These are phyloP conservation scores for Anarsia innoxiella DNA, from an alignment of 2,888 invertebrate genomes.

Conservation along the genomic window DNA sequence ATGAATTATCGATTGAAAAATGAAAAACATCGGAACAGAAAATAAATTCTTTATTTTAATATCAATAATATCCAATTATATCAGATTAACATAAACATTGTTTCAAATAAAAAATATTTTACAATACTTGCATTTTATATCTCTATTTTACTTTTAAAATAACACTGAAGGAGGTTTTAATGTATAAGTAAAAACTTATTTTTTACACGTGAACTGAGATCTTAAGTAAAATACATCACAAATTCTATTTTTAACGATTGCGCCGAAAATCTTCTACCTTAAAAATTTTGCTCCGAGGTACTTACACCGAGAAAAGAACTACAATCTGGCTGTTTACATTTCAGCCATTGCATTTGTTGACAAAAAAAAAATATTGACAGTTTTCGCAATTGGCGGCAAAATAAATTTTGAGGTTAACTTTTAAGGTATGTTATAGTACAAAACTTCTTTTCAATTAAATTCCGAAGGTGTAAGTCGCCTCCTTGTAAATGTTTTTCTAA, in stretches of 20 bases:
- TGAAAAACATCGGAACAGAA: constrained; percentile 60
- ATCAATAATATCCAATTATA: constrained; percentile 66
- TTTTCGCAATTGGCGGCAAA: no score
- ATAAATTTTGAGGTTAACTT: no score
- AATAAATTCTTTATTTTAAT: constrained; percentile 72
- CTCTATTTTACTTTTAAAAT: constrained; percentile 17
- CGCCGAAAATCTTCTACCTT: constrained; percentile 39
- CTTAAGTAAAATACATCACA: constrained; percentile 62
- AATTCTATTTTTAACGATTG: constrained; percentile 40
- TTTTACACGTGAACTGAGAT: constrained; percentile 57
- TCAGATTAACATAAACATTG: constrained; percentile 59
- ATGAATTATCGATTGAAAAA: no score
- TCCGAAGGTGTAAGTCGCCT: constrained; percentile 53
- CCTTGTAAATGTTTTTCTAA: constrained; percentile 39
- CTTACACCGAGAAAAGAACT: constrained; percentile 26
- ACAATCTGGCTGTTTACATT: neutral
- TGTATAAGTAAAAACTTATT: constrained; percentile 35
- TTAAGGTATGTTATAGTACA: neutral
- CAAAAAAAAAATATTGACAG: no score
- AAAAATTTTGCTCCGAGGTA: constrained; percentile 24
- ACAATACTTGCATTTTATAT: constrained; percentile 25
- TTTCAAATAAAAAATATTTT: constrained; percentile 30
- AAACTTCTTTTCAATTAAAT: neutral
- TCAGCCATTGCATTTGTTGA: neutral
- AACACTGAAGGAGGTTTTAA: constrained; percentile 25